Evolutionary conservation across 1,140 invertebrate species (phyloP).

Genomic region (Geopemphigus sp.): DNA sequence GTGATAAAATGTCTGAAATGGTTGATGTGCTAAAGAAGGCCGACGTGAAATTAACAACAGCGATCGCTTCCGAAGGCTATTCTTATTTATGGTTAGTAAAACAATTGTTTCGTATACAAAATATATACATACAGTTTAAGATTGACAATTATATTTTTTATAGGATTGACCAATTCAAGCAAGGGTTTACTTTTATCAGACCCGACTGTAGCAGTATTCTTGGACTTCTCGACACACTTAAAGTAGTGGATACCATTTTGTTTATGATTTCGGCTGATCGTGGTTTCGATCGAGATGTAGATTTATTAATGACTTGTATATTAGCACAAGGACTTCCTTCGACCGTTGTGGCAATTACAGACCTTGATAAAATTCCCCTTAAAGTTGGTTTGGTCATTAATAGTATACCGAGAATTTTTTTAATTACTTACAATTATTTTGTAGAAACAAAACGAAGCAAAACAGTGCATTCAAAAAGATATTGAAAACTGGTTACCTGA

Average conservation of each 20-base stretch:
- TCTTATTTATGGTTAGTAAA: slow-evolving; percentile 69
- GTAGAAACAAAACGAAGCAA: slow-evolving; percentile 69
- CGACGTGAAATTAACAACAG: slow-evolving; percentile 66
- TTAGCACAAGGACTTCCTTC: slow-evolving; percentile 83
- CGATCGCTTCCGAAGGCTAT: slow-evolving; percentile 63
- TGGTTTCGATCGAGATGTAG: slow-evolving; percentile 71
- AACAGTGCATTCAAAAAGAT: slow-evolving; percentile 72
- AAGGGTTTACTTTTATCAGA: slow-evolving; percentile 75
- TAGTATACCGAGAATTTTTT: too few species aligned
- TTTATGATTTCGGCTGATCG: slow-evolving; percentile 68
- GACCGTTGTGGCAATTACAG: slow-evolving; percentile 72
- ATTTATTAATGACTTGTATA: slow-evolving; percentile 69
- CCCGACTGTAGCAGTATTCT: slow-evolving; percentile 71
- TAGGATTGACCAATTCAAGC: slow-evolving; percentile 70
- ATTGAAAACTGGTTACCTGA: slow-evolving; percentile 77
- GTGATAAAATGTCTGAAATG: slow-evolving; percentile 64
- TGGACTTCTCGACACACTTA: slow-evolving; percentile 75
- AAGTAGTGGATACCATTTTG: slow-evolving; percentile 78
- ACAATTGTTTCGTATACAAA: slow-evolving; percentile 26
- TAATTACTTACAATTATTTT: slow-evolving; percentile 47
- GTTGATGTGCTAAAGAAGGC: slow-evolving; percentile 68
- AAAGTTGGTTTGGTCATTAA: slow-evolving; percentile 56
- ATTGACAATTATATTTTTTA: slow-evolving; percentile 20
- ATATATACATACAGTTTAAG: too few species aligned
- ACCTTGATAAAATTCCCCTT: slow-evolving; percentile 68